Conservation (phyloP, 2,113 vertebrate species). For the Hydrolagus affinis region DNA sequence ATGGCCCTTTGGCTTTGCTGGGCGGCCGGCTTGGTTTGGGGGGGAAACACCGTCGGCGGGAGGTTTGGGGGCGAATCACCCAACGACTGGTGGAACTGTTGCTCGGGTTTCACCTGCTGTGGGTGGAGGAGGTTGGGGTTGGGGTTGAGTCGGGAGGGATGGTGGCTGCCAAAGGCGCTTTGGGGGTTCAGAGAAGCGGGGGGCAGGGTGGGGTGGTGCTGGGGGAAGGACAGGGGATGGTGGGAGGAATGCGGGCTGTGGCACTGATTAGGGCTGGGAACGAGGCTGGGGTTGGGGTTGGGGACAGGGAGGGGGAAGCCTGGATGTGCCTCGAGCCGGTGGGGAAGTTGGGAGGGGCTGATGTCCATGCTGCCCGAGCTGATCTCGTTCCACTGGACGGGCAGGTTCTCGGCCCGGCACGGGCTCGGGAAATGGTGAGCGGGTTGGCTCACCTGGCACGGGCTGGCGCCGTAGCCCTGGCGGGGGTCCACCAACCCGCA, state of each 20-base stretch:
- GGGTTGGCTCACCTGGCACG: conserved; percentile 67
- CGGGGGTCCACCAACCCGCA: conserved; percentile 57
- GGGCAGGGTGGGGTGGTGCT: neutral
- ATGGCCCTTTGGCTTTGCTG: conserved; percentile 45
- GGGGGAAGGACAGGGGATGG: conserved; percentile 44
- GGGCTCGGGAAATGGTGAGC: conserved; percentile 53
- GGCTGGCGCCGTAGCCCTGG: conserved; percentile 61
- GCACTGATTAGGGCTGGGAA: conserved; percentile 42
- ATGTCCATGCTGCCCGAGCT: conserved; percentile 33
- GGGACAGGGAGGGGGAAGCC: conserved; percentile 42
- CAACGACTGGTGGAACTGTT: conserved; percentile 62
- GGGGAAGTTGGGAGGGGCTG: conserved; percentile 42
- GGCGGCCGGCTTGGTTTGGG: conserved; percentile 37
- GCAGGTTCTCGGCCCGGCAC: conserved; percentile 36
- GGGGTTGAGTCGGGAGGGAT: conserved; percentile 30
- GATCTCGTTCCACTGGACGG: conserved; percentile 52
- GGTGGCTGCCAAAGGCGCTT: conserved; percentile 34
- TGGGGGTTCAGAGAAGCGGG: conserved; percentile 40
- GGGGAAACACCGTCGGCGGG: conserved; percentile 42
- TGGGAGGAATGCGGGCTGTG: conserved; percentile 41
- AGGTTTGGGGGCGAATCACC: conserved; percentile 64
- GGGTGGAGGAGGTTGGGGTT: conserved; percentile 38
- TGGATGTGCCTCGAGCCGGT: conserved; percentile 33
- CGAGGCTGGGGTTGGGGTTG: conserved; percentile 54
- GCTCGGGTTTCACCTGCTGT: conserved; percentile 77